These are phyloP conservation scores for Eurosta solidaginis DNA, from an alignment of 1,140 invertebrate genomes.

Conservation along the genomic window DNA sequence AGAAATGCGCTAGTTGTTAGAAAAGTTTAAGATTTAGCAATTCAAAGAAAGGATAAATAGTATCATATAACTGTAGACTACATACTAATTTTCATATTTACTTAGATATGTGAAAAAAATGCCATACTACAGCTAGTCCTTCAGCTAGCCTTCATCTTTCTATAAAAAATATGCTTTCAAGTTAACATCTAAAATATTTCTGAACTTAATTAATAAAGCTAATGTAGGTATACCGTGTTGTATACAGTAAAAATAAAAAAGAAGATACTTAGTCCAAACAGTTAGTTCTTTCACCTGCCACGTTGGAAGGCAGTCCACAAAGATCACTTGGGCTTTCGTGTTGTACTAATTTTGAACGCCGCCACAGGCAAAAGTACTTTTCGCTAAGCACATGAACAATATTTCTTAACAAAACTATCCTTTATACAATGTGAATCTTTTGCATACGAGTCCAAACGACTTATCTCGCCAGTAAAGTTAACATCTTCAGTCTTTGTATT, in stretches of 20 bases:
- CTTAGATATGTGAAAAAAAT: no score
- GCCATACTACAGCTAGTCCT: no score
- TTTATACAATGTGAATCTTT: conserved; percentile 63
- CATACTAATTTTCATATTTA: no score
- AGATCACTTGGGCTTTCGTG: background rate
- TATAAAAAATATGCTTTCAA: no score
- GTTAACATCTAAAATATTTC: background rate
- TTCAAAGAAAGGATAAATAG: no score
- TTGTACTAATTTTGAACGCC: conserved; percentile 14
- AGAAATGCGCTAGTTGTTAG: no score
- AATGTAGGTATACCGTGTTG: no score
- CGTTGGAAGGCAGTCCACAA: background rate
- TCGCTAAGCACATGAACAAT: conserved; percentile 61
- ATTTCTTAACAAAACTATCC: conserved; percentile 63
- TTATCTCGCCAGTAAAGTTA: conserved; percentile 61
- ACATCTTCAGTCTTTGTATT: conserved; percentile 44
- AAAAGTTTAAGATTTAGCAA: no score
- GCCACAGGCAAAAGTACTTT: conserved; percentile 34
- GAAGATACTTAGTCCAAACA: background rate
- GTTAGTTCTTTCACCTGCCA: background rate
- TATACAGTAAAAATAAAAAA: background rate
- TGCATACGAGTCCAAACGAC: conserved; percentile 67
- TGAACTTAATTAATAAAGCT: background rate
- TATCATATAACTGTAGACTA: no score
- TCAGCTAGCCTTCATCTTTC: no score